A percentile compares a stretch with the other conserved stretches of the same genome.
Conservation (phyloP, 2,113 vertebrate genomes). For the Nycticebus coucang region DNA sequence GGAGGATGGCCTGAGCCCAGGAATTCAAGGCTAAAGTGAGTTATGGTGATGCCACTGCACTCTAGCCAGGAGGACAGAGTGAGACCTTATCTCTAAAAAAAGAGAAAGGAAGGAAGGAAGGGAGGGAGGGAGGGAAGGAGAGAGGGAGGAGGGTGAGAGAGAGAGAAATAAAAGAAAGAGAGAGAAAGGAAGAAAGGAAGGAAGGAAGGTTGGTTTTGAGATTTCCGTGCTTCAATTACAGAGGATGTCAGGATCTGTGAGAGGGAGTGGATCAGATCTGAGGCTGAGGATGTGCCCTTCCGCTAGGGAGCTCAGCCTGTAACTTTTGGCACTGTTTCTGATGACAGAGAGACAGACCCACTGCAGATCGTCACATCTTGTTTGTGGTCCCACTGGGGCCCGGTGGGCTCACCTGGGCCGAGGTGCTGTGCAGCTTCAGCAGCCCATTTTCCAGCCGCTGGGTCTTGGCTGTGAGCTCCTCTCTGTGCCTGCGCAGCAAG, state of each 20-base stretch:
- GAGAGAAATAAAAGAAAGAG: neutral
- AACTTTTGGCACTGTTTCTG: neutral
- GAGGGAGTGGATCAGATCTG: neutral
- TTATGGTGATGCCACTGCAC: too few relatives aligned
- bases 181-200: neutral
- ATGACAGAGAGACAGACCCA: neutral
- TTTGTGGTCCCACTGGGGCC: neutral
- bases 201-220: too few relatives aligned
- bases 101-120: neutral
- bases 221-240: too few relatives aligned
- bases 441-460: slow-evolving; percentile 93
- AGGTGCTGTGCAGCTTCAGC: slow-evolving; percentile 94
- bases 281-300: neutral
- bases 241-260: neutral
- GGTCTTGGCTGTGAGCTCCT: slow-evolving; percentile 90
- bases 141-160: neutral
- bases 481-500: slow-evolving; percentile 87
- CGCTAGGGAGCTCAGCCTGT: neutral
- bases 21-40: too few relatives aligned
- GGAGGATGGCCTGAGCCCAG: too few relatives aligned
- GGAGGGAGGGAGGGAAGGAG: neutral
- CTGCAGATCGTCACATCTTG: too few relatives aligned
- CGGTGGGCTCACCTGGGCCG: slow-evolving; percentile 79
- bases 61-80: too few relatives aligned
- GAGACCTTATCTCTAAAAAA: too few relatives aligned